These are phyloP conservation scores for Pseudococcus viburni DNA, from an alignment of 2,888 invertebrate genomes.

Conservation along the genomic window DNA sequence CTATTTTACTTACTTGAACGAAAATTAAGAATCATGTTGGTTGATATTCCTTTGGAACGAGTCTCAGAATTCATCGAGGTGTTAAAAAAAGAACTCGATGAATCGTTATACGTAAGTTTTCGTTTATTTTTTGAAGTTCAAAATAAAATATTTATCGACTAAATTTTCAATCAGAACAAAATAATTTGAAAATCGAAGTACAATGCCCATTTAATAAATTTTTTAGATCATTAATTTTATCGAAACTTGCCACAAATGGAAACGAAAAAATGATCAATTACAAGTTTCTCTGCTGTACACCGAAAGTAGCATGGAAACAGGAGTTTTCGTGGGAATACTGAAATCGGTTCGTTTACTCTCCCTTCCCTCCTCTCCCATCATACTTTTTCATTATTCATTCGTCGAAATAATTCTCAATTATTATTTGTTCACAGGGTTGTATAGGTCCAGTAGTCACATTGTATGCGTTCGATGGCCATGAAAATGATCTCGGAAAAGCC, in stretches of 20 bases:
- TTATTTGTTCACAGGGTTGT: slow-evolving; percentile 8
- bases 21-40: not conserved
- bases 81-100: not conserved
- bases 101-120: slow-evolving; percentile 7
- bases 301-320: not conserved
- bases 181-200: no score
- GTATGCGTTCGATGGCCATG: slow-evolving; percentile 7
- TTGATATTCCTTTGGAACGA: not conserved
- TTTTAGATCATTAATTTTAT: slow-evolving; percentile 20
- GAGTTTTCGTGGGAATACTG: not conserved
- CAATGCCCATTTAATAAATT: no score
- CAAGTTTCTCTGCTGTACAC: slow-evolving; percentile 38
- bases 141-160: no score
- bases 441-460: not conserved
- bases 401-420: no score
- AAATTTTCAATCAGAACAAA: no score
- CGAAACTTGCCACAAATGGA: slow-evolving; percentile 34
- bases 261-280: not conserved
- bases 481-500: not conserved
- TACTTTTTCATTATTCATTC: no score
- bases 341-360: not conserved
- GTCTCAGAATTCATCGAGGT: not conserved
- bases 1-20: not conserved
- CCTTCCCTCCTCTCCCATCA: no score
- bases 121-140: no score